phyloP scores from a whole-genome alignment of 2,113 vertebrate species.

The Diadophis punctatus region DNA sequence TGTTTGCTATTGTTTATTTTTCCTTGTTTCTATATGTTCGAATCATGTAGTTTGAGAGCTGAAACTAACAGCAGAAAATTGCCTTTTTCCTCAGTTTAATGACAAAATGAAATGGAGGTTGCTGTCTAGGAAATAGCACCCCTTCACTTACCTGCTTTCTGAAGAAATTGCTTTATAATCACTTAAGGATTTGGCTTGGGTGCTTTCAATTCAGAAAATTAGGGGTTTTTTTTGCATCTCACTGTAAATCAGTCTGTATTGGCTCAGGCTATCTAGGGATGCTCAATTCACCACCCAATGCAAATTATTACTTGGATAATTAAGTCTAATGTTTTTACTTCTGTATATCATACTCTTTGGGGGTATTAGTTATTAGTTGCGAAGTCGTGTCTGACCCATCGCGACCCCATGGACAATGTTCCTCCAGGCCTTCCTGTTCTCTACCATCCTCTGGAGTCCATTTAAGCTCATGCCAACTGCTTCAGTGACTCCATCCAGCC shows the following conservation, averaged over 20 bases:
- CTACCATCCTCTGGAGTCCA: no score
- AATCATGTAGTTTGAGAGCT: not conserved
- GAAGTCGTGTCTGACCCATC: no score
- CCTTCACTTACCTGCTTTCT: not conserved
- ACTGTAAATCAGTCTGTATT: not conserved
- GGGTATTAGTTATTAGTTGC: no score
- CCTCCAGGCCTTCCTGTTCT: no score
- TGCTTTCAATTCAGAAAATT: not conserved
- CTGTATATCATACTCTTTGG: not conserved
- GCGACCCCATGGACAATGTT: no score
- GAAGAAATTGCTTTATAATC: not conserved
- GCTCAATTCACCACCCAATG: not conserved
- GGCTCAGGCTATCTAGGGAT: not conserved
- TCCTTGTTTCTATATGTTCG: not conserved
- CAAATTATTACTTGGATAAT: not conserved
- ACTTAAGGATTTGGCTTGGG: not conserved
- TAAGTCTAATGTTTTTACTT: not conserved
- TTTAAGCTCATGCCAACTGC: no score
- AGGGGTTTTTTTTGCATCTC: not conserved
- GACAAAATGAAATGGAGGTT: not conserved
- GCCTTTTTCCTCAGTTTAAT: not conserved
- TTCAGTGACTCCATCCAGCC: no score
- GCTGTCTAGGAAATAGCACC: not conserved
- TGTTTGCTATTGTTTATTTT: not conserved
- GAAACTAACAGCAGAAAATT: not conserved